Evolutionary conservation across 2,113 vertebrate species (phyloP).

Genomic region (Gadus chalcogrammus): DNA sequence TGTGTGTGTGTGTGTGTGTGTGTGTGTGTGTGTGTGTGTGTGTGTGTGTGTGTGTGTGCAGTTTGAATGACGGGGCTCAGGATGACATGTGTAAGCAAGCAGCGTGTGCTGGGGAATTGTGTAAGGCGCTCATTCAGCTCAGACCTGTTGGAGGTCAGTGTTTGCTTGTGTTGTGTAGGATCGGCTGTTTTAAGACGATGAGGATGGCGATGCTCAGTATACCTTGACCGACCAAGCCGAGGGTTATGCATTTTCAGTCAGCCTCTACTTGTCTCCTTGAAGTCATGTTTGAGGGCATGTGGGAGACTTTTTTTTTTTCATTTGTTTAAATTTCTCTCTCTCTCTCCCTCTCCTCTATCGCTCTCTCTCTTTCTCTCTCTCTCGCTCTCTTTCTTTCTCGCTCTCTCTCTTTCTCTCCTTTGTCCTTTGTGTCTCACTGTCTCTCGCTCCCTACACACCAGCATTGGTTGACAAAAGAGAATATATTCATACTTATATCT

Average conservation of each 20-base stretch:
- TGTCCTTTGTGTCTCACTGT: background rate
- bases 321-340: background rate
- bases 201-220: background rate
- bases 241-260: conserved; percentile 24
- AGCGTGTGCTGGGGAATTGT: background rate
- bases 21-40: too few relatives aligned
- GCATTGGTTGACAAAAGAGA: too few relatives aligned
- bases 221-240: background rate
- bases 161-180: background rate
- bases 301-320: background rate
- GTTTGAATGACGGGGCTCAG: background rate
- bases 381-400: background rate
- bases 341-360: too few relatives aligned
- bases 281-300: conserved; percentile 27
- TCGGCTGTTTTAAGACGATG: background rate
- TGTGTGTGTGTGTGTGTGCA: background rate
- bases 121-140: background rate
- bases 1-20: too few relatives aligned
- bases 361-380: background rate
- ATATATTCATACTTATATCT: too few relatives aligned
- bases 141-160: background rate
- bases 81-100: background rate
- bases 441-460: background rate
- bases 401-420: background rate
- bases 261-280: conserved; percentile 42